Evolutionary conservation across 2,888 invertebrate species (phyloP).

Genomic region (Tachina grossa): DNA sequence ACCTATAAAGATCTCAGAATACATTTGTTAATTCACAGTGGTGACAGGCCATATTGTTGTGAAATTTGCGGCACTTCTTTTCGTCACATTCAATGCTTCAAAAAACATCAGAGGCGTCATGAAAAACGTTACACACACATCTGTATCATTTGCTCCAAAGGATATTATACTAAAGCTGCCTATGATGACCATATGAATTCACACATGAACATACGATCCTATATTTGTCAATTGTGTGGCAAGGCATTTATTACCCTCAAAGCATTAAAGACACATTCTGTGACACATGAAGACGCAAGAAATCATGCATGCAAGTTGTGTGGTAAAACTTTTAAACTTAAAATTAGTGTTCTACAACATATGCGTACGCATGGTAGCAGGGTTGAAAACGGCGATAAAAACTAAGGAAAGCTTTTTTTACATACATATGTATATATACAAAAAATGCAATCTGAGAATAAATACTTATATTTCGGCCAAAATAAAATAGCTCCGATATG

Average conservation of each 20-base stretch:
- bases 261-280: slow-evolving; percentile 64
- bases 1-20: slow-evolving; percentile 49
- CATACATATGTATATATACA: no score
- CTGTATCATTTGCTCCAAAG: slow-evolving; percentile 66
- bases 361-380: slow-evolving; percentile 64
- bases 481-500: no score
- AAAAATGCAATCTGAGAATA: no score
- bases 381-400: slow-evolving; percentile 41
- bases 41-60: slow-evolving; percentile 62
- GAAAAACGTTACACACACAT: slow-evolving; percentile 59
- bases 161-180: slow-evolving; percentile 59
- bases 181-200: slow-evolving; percentile 68
- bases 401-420: not conserved
- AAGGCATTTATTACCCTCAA: slow-evolving; percentile 62
- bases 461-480: no score
- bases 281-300: slow-evolving; percentile 64
- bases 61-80: slow-evolving; percentile 67
- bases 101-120: slow-evolving; percentile 60
- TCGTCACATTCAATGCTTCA: slow-evolving; percentile 56
- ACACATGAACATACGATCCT: slow-evolving; percentile 57
- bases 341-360: slow-evolving; percentile 63
- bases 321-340: slow-evolving; percentile 66
- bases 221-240: slow-evolving; percentile 63
- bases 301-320: slow-evolving; percentile 67
- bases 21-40: slow-evolving; percentile 63